Evolutionary conservation across 2,113 vertebrate genomes (phyloP).

Genomic region (Coracopsis vasa): DNA sequence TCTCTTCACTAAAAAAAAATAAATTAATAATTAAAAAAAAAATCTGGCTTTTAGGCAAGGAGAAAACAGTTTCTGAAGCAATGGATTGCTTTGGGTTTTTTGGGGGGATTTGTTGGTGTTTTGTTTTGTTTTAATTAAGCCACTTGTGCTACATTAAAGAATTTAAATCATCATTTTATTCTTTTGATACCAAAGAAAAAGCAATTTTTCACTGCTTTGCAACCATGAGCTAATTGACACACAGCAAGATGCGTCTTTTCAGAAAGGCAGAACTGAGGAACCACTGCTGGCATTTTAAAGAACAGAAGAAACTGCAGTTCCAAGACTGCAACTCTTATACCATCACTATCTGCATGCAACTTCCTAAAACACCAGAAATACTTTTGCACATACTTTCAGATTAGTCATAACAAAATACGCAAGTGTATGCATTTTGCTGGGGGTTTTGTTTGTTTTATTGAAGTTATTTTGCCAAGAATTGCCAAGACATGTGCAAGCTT

Average conservation of each 20-base stretch:
- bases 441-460: neutral
- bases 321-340: neutral
- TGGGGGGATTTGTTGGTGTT: neutral
- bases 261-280: neutral
- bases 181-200: neutral
- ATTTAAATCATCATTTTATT: neutral
- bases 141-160: neutral
- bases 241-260: neutral
- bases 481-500: neutral
- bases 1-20: neutral
- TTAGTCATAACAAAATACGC: neutral
- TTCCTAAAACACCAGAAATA: neutral
- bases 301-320: neutral
- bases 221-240: neutral
- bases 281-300: neutral
- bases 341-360: neutral
- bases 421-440: neutral
- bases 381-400: neutral
- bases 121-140: neutral
- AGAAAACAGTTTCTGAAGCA: neutral
- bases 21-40: neutral
- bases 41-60: neutral
- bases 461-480: neutral
- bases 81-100: rapidly evolving
- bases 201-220: neutral